Evolutionary conservation across 2,113 vertebrate species (phyloP), one percentile per base, ranked within the genome.

Genomic region (Takifugu flavidus): DNA sequence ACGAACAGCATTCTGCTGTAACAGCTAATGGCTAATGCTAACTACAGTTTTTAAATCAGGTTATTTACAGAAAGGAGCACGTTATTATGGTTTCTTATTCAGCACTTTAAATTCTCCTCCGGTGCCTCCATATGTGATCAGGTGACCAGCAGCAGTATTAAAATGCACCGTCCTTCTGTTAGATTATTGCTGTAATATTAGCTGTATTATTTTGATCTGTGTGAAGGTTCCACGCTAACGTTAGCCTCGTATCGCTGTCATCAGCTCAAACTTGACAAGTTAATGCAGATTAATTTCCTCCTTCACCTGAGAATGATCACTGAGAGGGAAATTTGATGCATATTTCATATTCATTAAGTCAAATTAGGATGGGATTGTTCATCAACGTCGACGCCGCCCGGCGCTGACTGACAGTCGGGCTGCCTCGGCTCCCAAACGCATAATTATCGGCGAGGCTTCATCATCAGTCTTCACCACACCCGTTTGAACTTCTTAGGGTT

Each of bases 341-440:
- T 67, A 73, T 83, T 78, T 74, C 59, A 67, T 63, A 67, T 73
- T 82, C 72, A 80, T 85, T 77, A 78, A 62, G 52, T 77, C 39
- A 77, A 78, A 82, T 86, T 78, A 84, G 44, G 6, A 65, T 67
- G 11, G 42, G 57, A 70, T 77, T 78, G 68, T 80, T 86, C 70
- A 80, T 78, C 72, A 73, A 56, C 49, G 8, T 64, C 57, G 53
- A 42, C 6, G 2, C 43, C 3, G 26, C 58, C 59, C 27, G 31
- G 58, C 26, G 14, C 56, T 60, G 56, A 68, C 65, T 77, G 74
- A 77, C 76, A 74, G 55, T 52, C 62, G 44, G 27, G 14, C 43
- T 46, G 34, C 46, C 2, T 0, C 67, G 47, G 51, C 49, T 43
- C 50, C 67, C 27, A 45, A 68, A 57, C 58, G 66, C 51, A 20